Base-by-base conservation (phyloP, 1,140 invertebrate genomes). In the Lordiphosa mommai region DNA sequence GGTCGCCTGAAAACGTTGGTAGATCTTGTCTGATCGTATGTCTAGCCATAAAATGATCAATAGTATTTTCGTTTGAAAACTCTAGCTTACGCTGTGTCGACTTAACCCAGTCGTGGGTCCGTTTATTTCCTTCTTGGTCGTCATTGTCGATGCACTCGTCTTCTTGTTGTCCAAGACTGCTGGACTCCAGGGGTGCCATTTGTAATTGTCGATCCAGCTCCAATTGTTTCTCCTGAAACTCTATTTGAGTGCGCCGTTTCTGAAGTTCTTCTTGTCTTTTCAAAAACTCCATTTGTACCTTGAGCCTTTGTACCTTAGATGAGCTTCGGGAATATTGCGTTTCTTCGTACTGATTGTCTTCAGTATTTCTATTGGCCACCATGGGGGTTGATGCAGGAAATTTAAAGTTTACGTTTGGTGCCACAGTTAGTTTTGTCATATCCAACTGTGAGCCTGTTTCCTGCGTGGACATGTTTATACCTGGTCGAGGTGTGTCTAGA, bases 1-100 rank as follows among this genome's bases (percentile, higher is more conserved):
- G 41, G 17, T 55, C 33, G n/a, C 52, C 52, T 14, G 40, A 27
- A 27, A 55, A 55, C 36, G 20, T 36, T 10, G 52, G 41, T 29
- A 55, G 33, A 3, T 55, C 55, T 20, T 47, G 43, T 20, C 13
- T 30, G 4, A 58, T 49, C 8, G 44, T 50, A 8, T 58, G 36
- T 34, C 44, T 14, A 5, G 55, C 46, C 23, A 58, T 37, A 38
- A 48, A 47, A 29, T 16, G 40, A 14, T 30, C 8, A 10, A 52
- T 52, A 7, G 12, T 12, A 9, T 53, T 6, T 12, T 32, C n/a
- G 9, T 32, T 34, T 29, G 32, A 8, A 17, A 9, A 41, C 8
- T 4, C n/a, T 16, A 23, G 30, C 38, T 44, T 41, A 12, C 38
- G 38, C 43, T 38, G 23, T 27, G n/a, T 23, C 10, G 48, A 38